Base-by-base conservation (phyloP, 1,140 invertebrate genomes). In the Vanessa atalanta region DNA sequence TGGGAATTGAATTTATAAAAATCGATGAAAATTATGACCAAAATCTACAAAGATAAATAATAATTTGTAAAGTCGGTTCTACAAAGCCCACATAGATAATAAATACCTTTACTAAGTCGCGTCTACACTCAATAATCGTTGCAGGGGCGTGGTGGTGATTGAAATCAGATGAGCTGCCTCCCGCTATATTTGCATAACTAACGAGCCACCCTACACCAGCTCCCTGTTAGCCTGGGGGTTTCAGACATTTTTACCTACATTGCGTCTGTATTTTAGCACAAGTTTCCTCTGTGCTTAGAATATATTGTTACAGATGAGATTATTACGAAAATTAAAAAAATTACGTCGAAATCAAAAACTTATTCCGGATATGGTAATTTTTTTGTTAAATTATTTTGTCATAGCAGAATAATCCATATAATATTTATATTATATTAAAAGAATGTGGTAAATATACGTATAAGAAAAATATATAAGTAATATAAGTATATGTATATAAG, bases 121-220 rank as follows among this genome's bases (percentile, higher is more conserved):
- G 50, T 57, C 65, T 79, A 69, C 65, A 60, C 68, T 72, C 55
- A 69, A 64, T 65, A 61, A 61, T 61, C 57, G 26, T 61, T 61
- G 43, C 13, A 9, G 53, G 61, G 48, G 69, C 66, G 68, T 57
- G 66, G 64, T 67, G 60, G 57, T 61, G 57, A 61, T 57, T 57
- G 47, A 53, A 65, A 69, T 70, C 68, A 63, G 70, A 71, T 63
- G 69, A 70, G 69, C 70, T 15, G 31, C 48, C 57, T 61, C 57
- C 65, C 73, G 72, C 51, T 20, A 70, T 85, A 86, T 86, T 86
- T 86, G 85, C 85, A 86, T 86, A 86, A 76, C 77, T 86, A 86
- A 86, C 85, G 85, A 85, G 83, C 71, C 57, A 67, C 75, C 76
- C 70, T 51, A 60, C 68, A 53, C 65, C 47, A 37, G 47, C 75